Base-by-base conservation (phyloP, 1,140 invertebrate species). In the Eufriesea mexicana region DNA sequence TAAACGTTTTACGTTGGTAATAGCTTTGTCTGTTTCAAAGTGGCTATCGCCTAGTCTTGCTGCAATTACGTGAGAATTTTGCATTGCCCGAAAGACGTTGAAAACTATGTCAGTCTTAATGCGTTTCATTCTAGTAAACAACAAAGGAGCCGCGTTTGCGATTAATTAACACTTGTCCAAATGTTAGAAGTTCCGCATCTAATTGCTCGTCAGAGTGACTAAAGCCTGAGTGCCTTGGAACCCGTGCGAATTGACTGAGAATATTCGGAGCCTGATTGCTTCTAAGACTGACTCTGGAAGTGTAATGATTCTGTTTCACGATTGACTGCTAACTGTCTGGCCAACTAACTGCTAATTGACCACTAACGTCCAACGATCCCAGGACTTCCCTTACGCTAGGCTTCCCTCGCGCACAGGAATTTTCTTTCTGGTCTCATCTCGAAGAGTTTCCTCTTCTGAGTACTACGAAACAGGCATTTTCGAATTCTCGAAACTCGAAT, bases 281-380 rank as follows among this genome's bases (percentile, higher is more conserved):
- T 71, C 68, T 47, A 71, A 71, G 47, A 71, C 68, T 20, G 68
- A 71, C 68, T 71, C 51, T 71, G n/a, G 45, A 71, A 71, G 68
- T 71, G 47, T 51, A 71, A 71, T 28, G 68, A 51, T 71, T 71
- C 68, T 68, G 14, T 49, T 18, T 71, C 68, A 51, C 68, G 45
- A 71, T 71, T 20, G 68, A 51, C 68, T 51, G 47, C 45, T 71
- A 47, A 71, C 47, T 28, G 67, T 47, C n/a, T 68, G 67, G 23
- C 45, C 28, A 28, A 28, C n/a, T 68, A 51, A 71, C 25, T 71
- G 25, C 25, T 71, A 49, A 71, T 71, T 51, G 47, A 71, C n/a
- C 45, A 51, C 68, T 8, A 25, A 71, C 68, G 28, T 71, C 18
- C 6, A 16, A 20, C 2, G 12, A 10, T 28, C 2, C 45, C 35